Evolutionary conservation across 2,888 invertebrate genomes (phyloP).

Genomic region (Mesochorus sp.): DNA sequence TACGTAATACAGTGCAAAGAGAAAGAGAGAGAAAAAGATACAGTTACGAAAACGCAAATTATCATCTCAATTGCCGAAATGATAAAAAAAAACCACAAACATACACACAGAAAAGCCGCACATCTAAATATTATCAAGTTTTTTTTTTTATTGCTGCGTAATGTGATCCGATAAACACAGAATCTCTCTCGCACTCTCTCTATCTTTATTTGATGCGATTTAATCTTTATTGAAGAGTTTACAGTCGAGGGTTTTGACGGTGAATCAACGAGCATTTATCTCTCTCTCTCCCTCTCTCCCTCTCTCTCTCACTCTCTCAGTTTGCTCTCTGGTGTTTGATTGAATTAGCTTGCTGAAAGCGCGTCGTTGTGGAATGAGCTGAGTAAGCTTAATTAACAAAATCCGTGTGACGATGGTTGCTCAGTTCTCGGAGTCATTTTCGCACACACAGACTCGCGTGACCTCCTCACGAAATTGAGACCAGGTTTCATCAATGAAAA

Average conservation of each 20-base stretch:
- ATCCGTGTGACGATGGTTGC: conserved; percentile 73
- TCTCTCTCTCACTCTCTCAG: not conserved
- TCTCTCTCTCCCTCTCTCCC: conserved; percentile 22
- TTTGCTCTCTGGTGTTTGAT: conserved; percentile 60
- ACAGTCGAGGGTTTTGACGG: conserved; percentile 31
- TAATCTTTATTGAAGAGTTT: conserved; percentile 69
- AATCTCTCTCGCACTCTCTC: no score
- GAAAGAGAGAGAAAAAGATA: no score
- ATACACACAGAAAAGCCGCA: no score
- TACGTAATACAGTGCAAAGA: not conserved
- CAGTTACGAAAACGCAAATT: no score
- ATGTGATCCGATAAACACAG: conserved; percentile 20
- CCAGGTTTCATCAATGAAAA: not conserved
- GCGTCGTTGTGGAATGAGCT: conserved; percentile 72
- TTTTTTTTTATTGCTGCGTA: not conserved
- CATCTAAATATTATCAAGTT: no score
- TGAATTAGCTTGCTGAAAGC: conserved; percentile 73
- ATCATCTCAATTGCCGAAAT: no score
- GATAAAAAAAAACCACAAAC: conserved; percentile 4
- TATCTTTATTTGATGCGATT: conserved; percentile 64
- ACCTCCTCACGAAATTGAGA: not conserved
- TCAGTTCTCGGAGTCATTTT: conserved; percentile 43
- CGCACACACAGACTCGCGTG: not conserved
- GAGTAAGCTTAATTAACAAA: conserved; percentile 77
- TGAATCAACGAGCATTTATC: conserved; percentile 20